Base-by-base conservation (phyloP, 2,888 invertebrate species). In the Reticulitermes lucifugus region DNA sequence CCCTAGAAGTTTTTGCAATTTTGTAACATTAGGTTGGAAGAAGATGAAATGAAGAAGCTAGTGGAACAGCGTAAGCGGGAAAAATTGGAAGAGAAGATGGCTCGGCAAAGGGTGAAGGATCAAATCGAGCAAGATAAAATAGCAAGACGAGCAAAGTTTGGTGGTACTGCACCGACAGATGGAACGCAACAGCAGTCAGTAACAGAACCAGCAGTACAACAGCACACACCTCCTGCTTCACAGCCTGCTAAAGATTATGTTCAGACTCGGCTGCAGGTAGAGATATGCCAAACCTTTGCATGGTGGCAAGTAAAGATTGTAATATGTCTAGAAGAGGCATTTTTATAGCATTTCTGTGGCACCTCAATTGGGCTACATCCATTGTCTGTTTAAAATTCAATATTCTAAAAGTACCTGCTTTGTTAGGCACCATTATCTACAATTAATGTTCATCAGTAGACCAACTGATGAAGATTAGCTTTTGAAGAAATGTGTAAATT, bases 71-170 rank as follows among this genome's bases (percentile, higher is more conserved):
- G 97, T 83, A 95, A 95, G 88, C 92, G 96, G 25, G 98, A 99
- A 89, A 98, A 98, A 89, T 93, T 96, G 86, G 98, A 98, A 88
- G 98, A 98, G 88, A 95, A 95, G 89, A 90, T 93, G 87, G 98
- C 98, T 0, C 93, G 96, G 88, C 96, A 98, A 84, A 93, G 96
- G 86, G 97, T 99, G 0, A 94, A 94, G 83, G 96, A 97, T 46
- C 96, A 98, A 91, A 99, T 99, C 87, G 98, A 98, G 90, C 94
- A 96, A 43, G 99, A 99, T 90, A 97, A 96, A 91, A 94, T 95
- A 84, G 97, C 97, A 0, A 93, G 98, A 87, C 96, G 95, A 92
- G 94, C 93, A 86, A 94, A 94, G 90, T 91, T 91, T 88, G 89
- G 89, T 4, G 92, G 91, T 81, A 86, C 84, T 71, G 46, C 85